Conservation (phyloP, 1,140 invertebrate species). For the Drosophila bocqueti region DNA sequence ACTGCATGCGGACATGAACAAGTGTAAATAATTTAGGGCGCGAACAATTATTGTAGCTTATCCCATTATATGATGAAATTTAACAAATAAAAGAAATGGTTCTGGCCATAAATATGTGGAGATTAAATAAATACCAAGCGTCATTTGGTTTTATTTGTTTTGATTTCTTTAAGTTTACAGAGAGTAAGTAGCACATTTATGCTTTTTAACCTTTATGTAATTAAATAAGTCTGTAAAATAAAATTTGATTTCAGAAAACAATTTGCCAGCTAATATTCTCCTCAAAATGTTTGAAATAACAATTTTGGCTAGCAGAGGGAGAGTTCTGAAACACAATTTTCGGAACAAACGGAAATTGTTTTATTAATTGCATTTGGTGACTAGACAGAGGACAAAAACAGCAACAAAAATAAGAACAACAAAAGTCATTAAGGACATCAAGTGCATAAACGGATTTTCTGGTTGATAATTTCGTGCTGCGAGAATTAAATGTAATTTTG, state of each 20-base stretch:
- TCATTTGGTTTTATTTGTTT: not conserved
- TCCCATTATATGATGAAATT: conserved; percentile 3
- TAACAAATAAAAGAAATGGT: conserved; percentile 13
- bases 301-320: not conserved
- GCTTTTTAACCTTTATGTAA: not conserved
- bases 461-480: conserved; percentile 32
- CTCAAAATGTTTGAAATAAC: not conserved
- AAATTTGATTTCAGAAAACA: conserved; percentile 3
- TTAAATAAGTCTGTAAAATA: not conserved
- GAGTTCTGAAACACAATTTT: not conserved
- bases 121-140: not conserved
- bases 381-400: conserved; percentile 13
- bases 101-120: not conserved
- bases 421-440: conserved; percentile 45
- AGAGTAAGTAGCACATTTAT: not conserved
- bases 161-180: not conserved
- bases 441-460: conserved; percentile 43
- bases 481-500: conserved; percentile 66
- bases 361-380: conserved; percentile 29
- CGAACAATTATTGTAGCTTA: conserved; percentile 47
- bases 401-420: conserved; percentile 4
- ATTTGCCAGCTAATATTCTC: not conserved
- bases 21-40: conserved; percentile 50
- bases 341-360: conserved; percentile 10
- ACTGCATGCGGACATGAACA: conserved; percentile 21